Base-by-base conservation (phyloP, 2,888 invertebrate species). In the Drosophila mulleri region DNA sequence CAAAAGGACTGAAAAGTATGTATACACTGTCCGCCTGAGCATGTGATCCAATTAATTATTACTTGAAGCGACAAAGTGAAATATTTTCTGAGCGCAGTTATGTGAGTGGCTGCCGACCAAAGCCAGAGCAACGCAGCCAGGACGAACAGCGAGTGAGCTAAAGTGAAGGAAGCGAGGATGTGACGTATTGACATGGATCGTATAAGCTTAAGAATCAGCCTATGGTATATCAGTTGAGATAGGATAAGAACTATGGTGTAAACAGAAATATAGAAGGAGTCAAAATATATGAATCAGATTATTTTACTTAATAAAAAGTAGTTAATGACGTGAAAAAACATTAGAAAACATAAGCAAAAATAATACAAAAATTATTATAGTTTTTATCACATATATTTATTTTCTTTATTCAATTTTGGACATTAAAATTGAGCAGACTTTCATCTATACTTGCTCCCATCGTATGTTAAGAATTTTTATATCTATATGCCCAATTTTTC, bases 21-120 rank as follows among this genome's bases (percentile, higher is more conserved):
- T 54, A 39, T 37, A 61, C 56, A 52, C 42, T 59, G 62, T 23
- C 32, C 62, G 50, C 29, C 48, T 50, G 50, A 72, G 60, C 61
- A 56, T 59, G 64, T 62, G 61, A 69, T 70, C 35, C 83, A 82
- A 68, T 88, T 89, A 88, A 84, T 89, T 74, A 75, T 72, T 57
- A 64, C 67, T 69, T 54, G 56, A 58, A 64, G n/a, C 32, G 35
- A 47, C 41, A 32, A 61, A 63, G 52, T 14, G 42, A 67, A 72
- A 80, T 75, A 77, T 75, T 76, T 65, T 44, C 44, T 44, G 53
- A 60, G 50, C 53, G 11, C 57, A 60, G 69, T 74, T 70, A 54
- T 62, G 48, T 35, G 52, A 45, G 54, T 54, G 58, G 20, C 12
- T 5, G 12, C 12, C 7, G 12, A 8, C 18, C 5, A 29, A 47